Evolutionary conservation across 2,888 invertebrate species (phyloP), one percentile per base, ranked within the genome.

Genomic region (Apotomis capreana): DNA sequence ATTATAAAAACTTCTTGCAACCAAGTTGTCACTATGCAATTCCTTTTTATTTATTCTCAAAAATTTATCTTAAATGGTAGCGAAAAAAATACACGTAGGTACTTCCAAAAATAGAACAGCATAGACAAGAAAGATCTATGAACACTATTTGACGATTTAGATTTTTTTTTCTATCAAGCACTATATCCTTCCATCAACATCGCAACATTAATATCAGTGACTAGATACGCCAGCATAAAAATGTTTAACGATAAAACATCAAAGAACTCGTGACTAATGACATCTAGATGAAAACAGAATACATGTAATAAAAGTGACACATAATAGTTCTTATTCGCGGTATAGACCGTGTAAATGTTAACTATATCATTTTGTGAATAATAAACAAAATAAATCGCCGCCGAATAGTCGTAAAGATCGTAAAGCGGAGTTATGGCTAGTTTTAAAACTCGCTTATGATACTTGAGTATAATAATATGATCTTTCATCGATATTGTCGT

Each of bases 221-320:
- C 79, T 78, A 81, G 81, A 86, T 86, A 85, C 83, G 84, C 82
- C 83, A 86, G 81, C 83, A 87, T 87, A 88, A 89, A 89, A 91
- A 89, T 86, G 84, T 87, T 88, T 79, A 78, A 80, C 87, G 85
- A 90, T 89, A 86, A 84, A 89, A 91, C 89, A 89, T 92, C 92
- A 92, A 92, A 92, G 89, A 80, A 74, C 80, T 80, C 84, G 84
- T 88, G 87, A 90, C 84, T 88, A 88, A 92, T 90, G 88, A 85
- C 85, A 90, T 89, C 88, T 86, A 88, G 87, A 89, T 89, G 87
- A 89, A 88, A 90, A 88, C 87, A 84, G 87, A 87, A 87, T 86
- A 87, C 86, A 83, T 81, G 88, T 86, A 87, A 90, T 91, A 91
- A 90, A 92, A 90, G 82, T 89, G 90, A 89, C 89, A 85, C 82